Evolutionary conservation across 1,140 invertebrate species (phyloP).

Genomic region (Drosophila micromelanica): DNA sequence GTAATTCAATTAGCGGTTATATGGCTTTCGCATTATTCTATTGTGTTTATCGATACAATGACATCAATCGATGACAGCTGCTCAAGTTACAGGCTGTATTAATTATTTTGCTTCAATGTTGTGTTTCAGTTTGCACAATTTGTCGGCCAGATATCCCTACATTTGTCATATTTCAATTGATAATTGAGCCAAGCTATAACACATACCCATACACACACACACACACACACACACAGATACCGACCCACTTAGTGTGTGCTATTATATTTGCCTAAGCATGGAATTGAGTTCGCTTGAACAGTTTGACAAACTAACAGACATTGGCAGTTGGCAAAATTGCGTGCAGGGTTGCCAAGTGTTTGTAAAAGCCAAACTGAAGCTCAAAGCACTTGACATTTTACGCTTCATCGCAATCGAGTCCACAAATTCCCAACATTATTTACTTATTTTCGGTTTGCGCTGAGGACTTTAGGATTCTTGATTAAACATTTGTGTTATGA

Average conservation of each 20-base stretch:
- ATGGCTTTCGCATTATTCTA: no score
- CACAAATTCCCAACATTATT: constrained; percentile 37
- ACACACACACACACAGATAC: background rate
- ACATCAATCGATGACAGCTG: background rate
- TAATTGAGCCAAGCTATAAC: constrained; percentile 51
- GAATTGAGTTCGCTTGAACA: constrained; percentile 7
- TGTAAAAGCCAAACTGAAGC: constrained; percentile 68
- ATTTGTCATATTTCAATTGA: constrained; percentile 62
- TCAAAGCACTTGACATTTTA: constrained; percentile 76
- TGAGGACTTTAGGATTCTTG: constrained; percentile 45
- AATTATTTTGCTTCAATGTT: constrained; percentile 14
- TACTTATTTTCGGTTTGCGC: constrained; percentile 65
- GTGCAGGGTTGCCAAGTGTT: constrained; percentile 41
- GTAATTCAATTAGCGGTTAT: background rate
- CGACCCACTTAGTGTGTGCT: background rate
- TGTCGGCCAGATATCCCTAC: constrained; percentile 16
- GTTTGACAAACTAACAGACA: constrained; percentile 31
- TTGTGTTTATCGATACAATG: background rate
- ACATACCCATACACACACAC: background rate
- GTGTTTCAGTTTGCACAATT: constrained; percentile 15
- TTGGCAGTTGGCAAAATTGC: constrained; percentile 10
- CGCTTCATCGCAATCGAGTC: constrained; percentile 58
- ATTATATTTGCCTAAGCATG: constrained; percentile 9
- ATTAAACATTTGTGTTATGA: constrained; percentile 81
- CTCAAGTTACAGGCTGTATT: background rate